Evolutionary conservation across 2,797 vertebrate species (phyloP), one percentile per base, ranked within the genome.

Genomic region (Carapus acus): DNA sequence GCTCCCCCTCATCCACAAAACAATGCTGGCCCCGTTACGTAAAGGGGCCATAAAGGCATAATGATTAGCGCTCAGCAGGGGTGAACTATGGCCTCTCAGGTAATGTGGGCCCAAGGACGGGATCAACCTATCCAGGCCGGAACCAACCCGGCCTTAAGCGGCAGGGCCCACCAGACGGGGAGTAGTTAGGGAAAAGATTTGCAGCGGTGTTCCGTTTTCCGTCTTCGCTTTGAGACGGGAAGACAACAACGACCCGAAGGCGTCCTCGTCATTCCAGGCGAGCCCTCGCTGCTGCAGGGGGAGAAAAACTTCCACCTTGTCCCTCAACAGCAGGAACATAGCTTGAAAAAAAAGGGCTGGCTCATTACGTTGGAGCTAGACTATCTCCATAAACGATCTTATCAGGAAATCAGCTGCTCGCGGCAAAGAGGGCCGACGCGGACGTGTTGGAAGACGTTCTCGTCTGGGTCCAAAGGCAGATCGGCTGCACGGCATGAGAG

Each of bases 111-210:
- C 67, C 19, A 6, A 57, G 69, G 83, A 43, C 18, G 56, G 59
- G 71, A 71, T 81, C 53, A 71, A 76, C 54, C 56, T 69, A 53
- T 83, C 83, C 71, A 76, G 52, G 41, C 17, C 59, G 58, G 66
- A 83, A 81, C 76, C 40, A 80, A 79, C 33, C 24, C 8, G 71
- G 58, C 20, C 68, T 55, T 75, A 60, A 63, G 74, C 1, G 15
- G 7, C 52, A 63, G 40, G 67, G 19, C 54, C 6, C 8, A 24
- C 59, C 68, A 83, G 77, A 81, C 62, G 55, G 47, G 46, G n/a
- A 4, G 48, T 39, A 76, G 59, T 24, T 42, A 33, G 62, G 43
- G 63, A 67, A 68, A 71, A 38, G 45, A 53, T 23, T 51, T 67
- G 55, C 33, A 58, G 46, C 59, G 58, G 52, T 74, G 69, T 73